Base-by-base conservation (phyloP, 2,888 invertebrate genomes). In the Nomada flava region DNA sequence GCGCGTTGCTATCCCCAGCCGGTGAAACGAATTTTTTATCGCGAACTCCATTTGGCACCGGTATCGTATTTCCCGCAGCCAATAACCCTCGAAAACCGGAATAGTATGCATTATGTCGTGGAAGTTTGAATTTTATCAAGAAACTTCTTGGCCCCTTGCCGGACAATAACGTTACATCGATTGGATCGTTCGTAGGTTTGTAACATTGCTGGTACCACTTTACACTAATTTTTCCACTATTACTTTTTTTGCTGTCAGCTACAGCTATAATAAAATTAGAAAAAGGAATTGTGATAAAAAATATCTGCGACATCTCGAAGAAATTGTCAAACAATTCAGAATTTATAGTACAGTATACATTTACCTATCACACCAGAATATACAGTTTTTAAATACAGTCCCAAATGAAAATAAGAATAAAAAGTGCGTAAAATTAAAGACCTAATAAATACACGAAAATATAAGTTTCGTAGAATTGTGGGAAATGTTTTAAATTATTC, bases 1-100 rank as follows among this genome's bases (percentile, higher is more conserved):
- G 57, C 63, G 15, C 60, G 62, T 81, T 77, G 62, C 77, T 55
- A 68, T 74, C 67, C 65, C 65, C 70, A 59, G 57, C 20, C 62
- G 59, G 44, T 29, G 82, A 78, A 78, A 83, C 78, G 82, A 82
- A 83, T 82, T 82, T 82, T 36, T 83, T 83, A 82, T 82, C 82
- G 78, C 74, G 53, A 64, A 82, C 60, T 59, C 82, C 82, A 83
- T 83, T 83, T 83, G 83, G 83, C 83, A 83, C 63, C 62, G 72
- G 74, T 68, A 69, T 78, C 83, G 74, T 75, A 75, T 78, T 75
- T 78, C 71, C 83, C 78, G 70, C 67, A 60, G 70, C 78, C 78
- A 82, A 83, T 83, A 82, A 68, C 82, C 74, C 64, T 68, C 60
- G 11, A 65, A 64, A 65, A 78, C 80, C 68, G 78, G 74, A 64